Conservation (phyloP, 2,797 vertebrate species). For the Meda fulgida region DNA sequence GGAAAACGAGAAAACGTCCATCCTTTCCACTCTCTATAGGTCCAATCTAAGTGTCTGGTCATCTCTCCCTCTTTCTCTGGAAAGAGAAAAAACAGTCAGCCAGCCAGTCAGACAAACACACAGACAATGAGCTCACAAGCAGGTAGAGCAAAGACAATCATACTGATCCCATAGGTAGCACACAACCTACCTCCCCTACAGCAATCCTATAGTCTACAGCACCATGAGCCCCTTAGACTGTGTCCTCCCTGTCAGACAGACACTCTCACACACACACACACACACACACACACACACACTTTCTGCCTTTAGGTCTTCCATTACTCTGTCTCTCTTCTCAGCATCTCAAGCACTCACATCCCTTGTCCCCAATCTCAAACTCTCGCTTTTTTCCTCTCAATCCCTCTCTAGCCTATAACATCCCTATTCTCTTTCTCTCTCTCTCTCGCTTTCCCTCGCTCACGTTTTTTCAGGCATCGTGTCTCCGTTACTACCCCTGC, state of each 20-base stretch:
- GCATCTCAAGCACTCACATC: conserved; percentile 49
- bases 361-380: conserved; percentile 51
- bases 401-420: conserved; percentile 35
- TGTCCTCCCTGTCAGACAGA: conserved; percentile 64
- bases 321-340: conserved; percentile 50
- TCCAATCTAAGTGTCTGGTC: conserved; percentile 18
- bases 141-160: conserved; percentile 77
- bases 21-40: background rate
- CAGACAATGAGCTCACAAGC: conserved; percentile 69
- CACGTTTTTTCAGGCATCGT: conserved; percentile 70
- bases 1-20: conserved; percentile 1
- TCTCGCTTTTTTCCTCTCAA: conserved; percentile 41
- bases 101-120: conserved; percentile 21
- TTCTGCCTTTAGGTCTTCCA: conserved; percentile 53
- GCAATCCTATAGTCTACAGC: conserved; percentile 58
- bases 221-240: conserved; percentile 63
- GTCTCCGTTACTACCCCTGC: conserved; percentile 64
- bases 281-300: conserved; percentile 37
- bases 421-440: conserved; percentile 56
- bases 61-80: conserved; percentile 8
- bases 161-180: conserved; percentile 75
- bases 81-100: conserved; percentile 21
- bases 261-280: conserved; percentile 25
- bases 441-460: conserved; percentile 64
- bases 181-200: conserved; percentile 69